These are phyloP conservation scores for Odontocerum albicorne DNA, from an alignment of 2,888 invertebrate genomes.

Conservation along the genomic window DNA sequence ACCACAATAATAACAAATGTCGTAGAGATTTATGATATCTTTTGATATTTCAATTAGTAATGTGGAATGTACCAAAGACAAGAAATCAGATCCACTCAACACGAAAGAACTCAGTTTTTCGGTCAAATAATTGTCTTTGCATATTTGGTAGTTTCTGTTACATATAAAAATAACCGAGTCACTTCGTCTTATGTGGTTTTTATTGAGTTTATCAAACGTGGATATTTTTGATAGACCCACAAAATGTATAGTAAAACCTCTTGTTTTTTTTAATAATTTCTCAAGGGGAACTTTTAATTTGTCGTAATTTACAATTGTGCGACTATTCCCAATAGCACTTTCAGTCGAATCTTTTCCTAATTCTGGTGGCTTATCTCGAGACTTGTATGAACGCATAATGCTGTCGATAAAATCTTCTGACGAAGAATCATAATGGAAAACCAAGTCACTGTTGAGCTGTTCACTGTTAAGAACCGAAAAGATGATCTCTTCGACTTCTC, in stretches of 20 bases:
- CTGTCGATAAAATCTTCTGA: background rate
- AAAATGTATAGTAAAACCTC: constrained; percentile 3
- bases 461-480: background rate
- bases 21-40: background rate
- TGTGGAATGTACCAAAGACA: background rate
- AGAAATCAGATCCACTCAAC: background rate
- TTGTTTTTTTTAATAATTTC: background rate
- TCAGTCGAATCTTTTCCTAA: background rate
- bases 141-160: constrained; percentile 1
- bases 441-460: background rate
- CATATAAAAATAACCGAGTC: constrained; percentile 11
- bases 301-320: constrained; percentile 9
- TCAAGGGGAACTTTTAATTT: background rate
- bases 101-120: background rate
- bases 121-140: background rate
- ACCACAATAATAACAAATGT: constrained; percentile 14
- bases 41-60: constrained; percentile 5
- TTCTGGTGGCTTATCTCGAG: too few species aligned
- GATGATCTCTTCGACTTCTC: background rate
- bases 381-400: background rate
- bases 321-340: too few species aligned
- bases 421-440: constrained; percentile 4
- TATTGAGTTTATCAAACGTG: background rate
- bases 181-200: background rate
- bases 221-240: constrained; percentile 2